Evolutionary conservation across 92 coral and sea anemone genomes (phyloP).

Genomic region (Porites cylindrica): DNA sequence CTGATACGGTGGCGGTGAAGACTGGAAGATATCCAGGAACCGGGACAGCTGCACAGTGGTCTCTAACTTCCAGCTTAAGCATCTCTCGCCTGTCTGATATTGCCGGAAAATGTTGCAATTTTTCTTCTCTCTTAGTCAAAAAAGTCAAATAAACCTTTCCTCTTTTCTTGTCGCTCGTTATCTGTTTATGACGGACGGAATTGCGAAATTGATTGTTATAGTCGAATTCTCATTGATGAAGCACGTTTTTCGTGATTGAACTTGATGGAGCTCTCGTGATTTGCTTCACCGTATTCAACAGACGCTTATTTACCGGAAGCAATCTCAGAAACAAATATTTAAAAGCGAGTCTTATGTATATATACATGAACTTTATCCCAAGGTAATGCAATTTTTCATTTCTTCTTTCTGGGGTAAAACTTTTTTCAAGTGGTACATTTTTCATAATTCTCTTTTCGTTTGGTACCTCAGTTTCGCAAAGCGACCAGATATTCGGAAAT

Average conservation of each 20-base stretch:
- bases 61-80: slow-evolving; percentile 15
- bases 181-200: not conserved
- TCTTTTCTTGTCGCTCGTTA: not conserved
- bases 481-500: not conserved
- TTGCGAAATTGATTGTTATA: not conserved
- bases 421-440: not conserved
- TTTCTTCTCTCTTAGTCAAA: not conserved
- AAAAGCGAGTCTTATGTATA: not conserved
- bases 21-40: slow-evolving; percentile 11
- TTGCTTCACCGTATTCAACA: not conserved
- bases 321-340: not conserved
- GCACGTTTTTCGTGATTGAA: slow-evolving; percentile 4
- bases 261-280: not conserved
- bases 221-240: slow-evolving; percentile 6
- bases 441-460: not conserved
- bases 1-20: slow-evolving; percentile 26
- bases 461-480: not conserved
- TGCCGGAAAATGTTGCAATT: not conserved
- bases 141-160: not conserved
- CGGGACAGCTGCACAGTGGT: slow-evolving; percentile 4
- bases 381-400: not conserved
- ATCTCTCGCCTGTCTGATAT: not conserved
- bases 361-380: not conserved
- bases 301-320: slow-evolving; percentile 26
- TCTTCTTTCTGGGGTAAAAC: not conserved